phyloP scores from a whole-genome alignment of 2,113 vertebrate species.

The Sphaerodactylus townsendi region DNA sequence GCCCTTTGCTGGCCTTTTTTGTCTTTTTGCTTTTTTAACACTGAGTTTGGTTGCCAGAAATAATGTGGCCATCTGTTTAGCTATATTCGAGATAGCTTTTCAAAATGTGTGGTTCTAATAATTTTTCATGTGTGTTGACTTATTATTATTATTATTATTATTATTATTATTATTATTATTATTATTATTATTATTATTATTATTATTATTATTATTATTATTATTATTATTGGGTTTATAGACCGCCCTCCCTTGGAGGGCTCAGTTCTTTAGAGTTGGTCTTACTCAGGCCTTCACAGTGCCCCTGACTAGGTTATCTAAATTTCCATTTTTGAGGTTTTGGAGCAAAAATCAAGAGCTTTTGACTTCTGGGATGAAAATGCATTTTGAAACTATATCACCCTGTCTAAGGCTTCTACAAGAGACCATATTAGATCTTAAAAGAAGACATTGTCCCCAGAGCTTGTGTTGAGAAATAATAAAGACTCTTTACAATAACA shows the following conservation, averaged over 20 bases:
- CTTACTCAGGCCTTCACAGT: neutral
- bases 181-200: no score
- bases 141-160: no score
- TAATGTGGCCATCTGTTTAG: neutral
- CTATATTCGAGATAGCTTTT: neutral
- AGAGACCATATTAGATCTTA: no score
- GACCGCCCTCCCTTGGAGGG: no score
- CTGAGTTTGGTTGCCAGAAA: neutral
- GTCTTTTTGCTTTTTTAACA: neutral
- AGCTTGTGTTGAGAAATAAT: no score
- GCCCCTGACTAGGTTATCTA: neutral
- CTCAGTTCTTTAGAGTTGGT: neutral
- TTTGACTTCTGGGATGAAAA: neutral
- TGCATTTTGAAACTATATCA: no score
- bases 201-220: no score
- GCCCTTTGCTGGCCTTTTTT: neutral
- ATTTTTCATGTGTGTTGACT: neutral
- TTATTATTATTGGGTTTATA: no score
- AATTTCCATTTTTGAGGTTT: conserved; percentile 39
- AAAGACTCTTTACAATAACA: no score
- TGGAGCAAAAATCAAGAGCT: neutral
- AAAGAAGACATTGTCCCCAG: no score
- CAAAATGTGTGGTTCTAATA: neutral
- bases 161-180: no score
- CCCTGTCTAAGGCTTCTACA: no score